Conservation (phyloP, 2,797 vertebrate species). For the Uromys caudimaculatus region DNA sequence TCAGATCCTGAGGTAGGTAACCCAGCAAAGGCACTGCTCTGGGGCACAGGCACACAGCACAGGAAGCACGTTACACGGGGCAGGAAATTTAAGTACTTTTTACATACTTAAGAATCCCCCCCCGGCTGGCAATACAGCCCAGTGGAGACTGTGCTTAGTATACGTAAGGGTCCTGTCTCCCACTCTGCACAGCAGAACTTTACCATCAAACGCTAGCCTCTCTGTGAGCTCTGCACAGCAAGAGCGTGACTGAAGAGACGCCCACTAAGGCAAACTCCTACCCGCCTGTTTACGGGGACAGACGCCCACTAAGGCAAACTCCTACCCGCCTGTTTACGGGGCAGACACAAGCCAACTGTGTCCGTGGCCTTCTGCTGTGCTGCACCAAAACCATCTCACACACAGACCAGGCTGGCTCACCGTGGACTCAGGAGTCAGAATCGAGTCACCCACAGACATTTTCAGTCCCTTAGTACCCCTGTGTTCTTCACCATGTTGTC, state of each 20-base stretch:
- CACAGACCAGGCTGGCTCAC: not conserved
- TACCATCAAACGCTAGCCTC: not conserved
- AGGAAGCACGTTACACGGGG: not conserved
- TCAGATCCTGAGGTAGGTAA: constrained; percentile 88
- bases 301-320: not conserved
- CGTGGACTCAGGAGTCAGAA: not conserved
- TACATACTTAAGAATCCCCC: not conserved
- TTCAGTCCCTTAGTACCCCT: not conserved
- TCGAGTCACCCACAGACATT: not conserved
- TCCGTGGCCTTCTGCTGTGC: accelerated
- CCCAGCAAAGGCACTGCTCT: constrained; percentile 89
- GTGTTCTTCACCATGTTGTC: not conserved
- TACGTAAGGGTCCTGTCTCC: not conserved
- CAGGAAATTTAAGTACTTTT: not conserved
- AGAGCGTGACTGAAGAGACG: not conserved
- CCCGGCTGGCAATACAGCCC: not conserved
- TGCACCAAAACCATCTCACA: too few relatives aligned
- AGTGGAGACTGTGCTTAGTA: not conserved
- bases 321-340: not conserved
- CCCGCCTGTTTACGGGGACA: not conserved
- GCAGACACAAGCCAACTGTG: not conserved
- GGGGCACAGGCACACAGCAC: constrained; percentile 65
- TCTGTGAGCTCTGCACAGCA: not conserved
- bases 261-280: not conserved
- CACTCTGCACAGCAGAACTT: not conserved